phyloP scores from a whole-genome alignment of 2,113 vertebrate species.

The Coracopsis vasa region DNA sequence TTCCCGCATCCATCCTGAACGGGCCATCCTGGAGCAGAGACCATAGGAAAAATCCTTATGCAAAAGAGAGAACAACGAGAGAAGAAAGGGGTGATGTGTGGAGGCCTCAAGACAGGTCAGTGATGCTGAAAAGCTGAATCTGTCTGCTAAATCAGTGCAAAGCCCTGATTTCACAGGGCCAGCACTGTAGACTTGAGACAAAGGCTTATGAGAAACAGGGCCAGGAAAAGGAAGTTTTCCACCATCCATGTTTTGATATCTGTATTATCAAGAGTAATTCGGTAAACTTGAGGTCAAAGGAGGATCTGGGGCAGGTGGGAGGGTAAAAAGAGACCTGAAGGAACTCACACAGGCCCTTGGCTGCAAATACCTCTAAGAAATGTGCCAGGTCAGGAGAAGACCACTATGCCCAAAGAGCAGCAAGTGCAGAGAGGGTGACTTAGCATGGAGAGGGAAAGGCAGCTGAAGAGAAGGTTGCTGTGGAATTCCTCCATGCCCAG shows the following conservation, averaged over 20 bases:
- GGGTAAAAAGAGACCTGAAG: not conserved
- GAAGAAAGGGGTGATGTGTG: not conserved
- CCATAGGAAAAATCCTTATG: not conserved
- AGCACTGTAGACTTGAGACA: not conserved
- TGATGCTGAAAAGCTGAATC: not conserved
- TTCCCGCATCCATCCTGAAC: not conserved
- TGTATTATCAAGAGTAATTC: not conserved
- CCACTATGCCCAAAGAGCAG: not conserved
- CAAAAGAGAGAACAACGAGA: not conserved
- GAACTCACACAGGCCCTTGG: not conserved
- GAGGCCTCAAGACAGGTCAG: not conserved
- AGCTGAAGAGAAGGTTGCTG: not conserved
- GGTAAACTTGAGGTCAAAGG: not conserved
- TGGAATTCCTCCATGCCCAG: not conserved
- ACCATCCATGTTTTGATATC: not conserved
- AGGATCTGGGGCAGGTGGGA: not conserved
- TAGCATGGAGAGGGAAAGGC: not conserved
- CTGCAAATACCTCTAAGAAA: not conserved
- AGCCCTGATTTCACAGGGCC: not conserved
- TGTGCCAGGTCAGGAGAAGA: not conserved
- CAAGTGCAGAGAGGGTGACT: not conserved
- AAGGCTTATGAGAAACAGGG: not conserved
- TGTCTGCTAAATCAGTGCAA: not conserved
- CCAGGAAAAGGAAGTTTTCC: not conserved
- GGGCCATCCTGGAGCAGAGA: not conserved